Base-by-base conservation (phyloP, 2,888 invertebrate genomes). In the Physocephala rufipes region DNA sequence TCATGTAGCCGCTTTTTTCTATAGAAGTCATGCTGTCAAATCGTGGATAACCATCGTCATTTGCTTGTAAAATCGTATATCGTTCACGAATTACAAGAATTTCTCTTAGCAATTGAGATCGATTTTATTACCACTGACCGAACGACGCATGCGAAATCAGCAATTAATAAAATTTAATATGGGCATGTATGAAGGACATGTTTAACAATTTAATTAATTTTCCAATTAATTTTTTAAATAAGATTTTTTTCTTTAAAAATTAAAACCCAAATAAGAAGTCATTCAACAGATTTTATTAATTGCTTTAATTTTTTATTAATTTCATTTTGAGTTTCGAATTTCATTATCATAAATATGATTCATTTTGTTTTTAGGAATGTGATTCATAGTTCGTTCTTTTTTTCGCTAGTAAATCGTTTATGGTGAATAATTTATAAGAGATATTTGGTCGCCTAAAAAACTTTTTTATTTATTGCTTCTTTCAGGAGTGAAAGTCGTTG, bases 71-170 rank as follows among this genome's bases (percentile, higher is more conserved):
- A 36, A 7, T 9, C 9, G 9, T 36, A 4, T 36, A 9, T 36
- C 36, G 9, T 36, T 36, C 19, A 55, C 24, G 24, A 24, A 21
- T 5, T 15, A 21, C 53, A 53, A 12, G 21, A n/a, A 16, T 3
- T 28, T 4, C 26, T 13, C 58, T 5, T 49, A 28, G 28, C 72
- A 75, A 75, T 77, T 76, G 75, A 77, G 77, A 76, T 77, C 77
- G 77, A 77, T 78, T 76, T 36, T 75, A 72, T 66, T 66, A 68
- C 70, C 75, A 78, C 76, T 76, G 78, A 74, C 74, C 72, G 70
- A 68, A 66, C 65, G 45, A 62, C 49, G 1, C 53, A 43, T 21
- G 16, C 21, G 15, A 7, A 55, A 67, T 24, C 19, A 21, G 1
- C 58, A 28, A 58, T 28, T 13, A 58, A 24, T 28, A 28, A 58